Percentiles rank a stretch among this genome's conserved stretches.
Evolutionary conservation across 2,888 invertebrate genomes (phyloP).

Genomic region (Penaeus monodon): DNA sequence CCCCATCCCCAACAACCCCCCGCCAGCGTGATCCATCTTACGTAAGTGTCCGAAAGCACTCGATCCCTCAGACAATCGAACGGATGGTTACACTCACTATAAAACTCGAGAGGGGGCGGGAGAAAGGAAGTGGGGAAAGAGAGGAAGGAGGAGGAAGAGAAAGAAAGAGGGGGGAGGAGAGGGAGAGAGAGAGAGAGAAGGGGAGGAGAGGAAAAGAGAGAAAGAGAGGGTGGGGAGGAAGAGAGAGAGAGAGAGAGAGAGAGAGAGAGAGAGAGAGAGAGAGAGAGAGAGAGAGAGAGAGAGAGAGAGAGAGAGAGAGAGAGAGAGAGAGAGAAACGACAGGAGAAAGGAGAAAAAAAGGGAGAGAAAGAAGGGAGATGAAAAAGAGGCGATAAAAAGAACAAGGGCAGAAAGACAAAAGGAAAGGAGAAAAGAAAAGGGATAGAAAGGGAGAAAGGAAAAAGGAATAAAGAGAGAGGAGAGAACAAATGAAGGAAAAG

Average conservation of each 20-base stretch:
- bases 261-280: background rate
- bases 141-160: background rate
- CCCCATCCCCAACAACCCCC: background rate
- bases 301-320: conserved; percentile 5
- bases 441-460: background rate
- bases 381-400: background rate
- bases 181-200: background rate
- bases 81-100: too few relatives aligned
- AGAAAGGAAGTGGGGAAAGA: background rate
- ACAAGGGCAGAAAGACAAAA: too few relatives aligned
- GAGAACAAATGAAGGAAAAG: background rate
- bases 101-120: too few relatives aligned
- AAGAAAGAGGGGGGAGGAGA: too few relatives aligned
- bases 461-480: background rate
- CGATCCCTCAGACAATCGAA: conserved; percentile 37
- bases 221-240: background rate
- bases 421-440: background rate
- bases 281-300: background rate
- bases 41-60: conserved; percentile 46
- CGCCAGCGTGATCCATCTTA: conserved; percentile 27
- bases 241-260: background rate
- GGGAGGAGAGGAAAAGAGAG: background rate
- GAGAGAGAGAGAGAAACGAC: background rate
- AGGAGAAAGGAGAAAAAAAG: background rate
- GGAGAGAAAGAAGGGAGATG: background rate